A percentile compares a stretch with the other conserved stretches of the same genome.
phyloP scores from a whole-genome alignment of 2,888 invertebrate species.

The Acanthacorydalis orientalis region DNA sequence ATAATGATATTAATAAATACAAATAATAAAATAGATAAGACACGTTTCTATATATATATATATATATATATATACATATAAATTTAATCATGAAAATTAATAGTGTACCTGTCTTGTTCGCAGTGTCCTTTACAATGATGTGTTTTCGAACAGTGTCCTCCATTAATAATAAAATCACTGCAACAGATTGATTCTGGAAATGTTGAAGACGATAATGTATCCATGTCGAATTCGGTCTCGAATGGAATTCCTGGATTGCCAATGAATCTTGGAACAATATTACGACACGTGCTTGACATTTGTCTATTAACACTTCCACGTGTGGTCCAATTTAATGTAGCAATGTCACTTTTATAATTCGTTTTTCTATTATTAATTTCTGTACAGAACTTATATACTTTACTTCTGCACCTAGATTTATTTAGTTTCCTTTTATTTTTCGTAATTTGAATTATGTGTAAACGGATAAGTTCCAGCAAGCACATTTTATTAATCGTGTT shows the following conservation, averaged over 20 bases:
- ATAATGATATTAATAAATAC: not conserved
- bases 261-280: not conserved
- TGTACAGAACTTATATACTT: no score
- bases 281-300: not conserved
- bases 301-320: not conserved
- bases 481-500: not conserved
- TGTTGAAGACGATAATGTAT: not conserved
- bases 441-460: not conserved
- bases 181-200: not conserved
- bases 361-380: not conserved
- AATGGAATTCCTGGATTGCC: not conserved
- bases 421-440: not conserved
- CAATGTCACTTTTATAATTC: not conserved
- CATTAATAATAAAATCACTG: conserved; percentile 1
- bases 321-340: not conserved
- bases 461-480: not conserved
- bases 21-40: not conserved
- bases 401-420: not conserved
- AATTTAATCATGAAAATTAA: not conserved
- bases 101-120: no score
- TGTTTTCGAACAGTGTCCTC: not conserved
- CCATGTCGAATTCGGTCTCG: not conserved
- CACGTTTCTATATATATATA: not conserved
- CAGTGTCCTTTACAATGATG: not conserved
- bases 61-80: not conserved